A percentile compares a stretch with the other conserved stretches of the same genome.
Conservation (phyloP, 2,888 invertebrate species). For the Xanthorhoe designata region DNA sequence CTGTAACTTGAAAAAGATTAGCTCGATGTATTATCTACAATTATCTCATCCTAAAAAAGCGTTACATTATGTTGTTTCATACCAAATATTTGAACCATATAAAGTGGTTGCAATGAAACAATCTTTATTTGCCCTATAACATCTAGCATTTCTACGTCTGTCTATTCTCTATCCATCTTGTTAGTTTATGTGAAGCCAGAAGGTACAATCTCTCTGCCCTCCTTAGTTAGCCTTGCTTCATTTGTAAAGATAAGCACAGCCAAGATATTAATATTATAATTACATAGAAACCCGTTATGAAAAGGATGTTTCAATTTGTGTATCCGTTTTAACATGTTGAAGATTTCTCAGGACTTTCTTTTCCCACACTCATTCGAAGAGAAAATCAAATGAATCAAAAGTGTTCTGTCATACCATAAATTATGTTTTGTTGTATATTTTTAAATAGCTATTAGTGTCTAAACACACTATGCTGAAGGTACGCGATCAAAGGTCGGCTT, state of each 20-base stretch:
- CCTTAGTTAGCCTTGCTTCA: background rate
- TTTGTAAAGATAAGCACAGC: background rate
- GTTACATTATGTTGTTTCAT: too few relatives aligned
- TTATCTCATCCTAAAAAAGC: too few relatives aligned
- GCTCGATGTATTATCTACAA: too few relatives aligned
- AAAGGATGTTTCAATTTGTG: slow-evolving; percentile 28
- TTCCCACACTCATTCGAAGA: slow-evolving; percentile 28
- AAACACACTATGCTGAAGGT: too few relatives aligned
- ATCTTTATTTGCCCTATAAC: too few relatives aligned
- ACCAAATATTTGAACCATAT: too few relatives aligned
- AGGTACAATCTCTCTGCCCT: background rate
- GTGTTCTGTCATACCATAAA: background rate
- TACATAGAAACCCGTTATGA: slow-evolving; percentile 27
- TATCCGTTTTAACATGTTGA: slow-evolving; percentile 27
- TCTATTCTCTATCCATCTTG: too few relatives aligned
- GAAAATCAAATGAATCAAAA: slow-evolving; percentile 14
- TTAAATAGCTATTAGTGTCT: background rate
- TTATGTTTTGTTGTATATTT: background rate
- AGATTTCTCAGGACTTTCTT: slow-evolving; percentile 32
- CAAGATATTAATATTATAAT: slow-evolving; percentile 21
- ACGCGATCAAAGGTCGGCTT: too few relatives aligned
- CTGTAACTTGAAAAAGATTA: too few relatives aligned
- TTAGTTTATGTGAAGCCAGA: too few relatives aligned
- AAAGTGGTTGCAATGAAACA: too few relatives aligned
- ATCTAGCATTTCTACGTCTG: too few relatives aligned